Evolutionary conservation across 1,140 invertebrate species (phyloP).

Genomic region (Polypedilum vanderplanki): DNA sequence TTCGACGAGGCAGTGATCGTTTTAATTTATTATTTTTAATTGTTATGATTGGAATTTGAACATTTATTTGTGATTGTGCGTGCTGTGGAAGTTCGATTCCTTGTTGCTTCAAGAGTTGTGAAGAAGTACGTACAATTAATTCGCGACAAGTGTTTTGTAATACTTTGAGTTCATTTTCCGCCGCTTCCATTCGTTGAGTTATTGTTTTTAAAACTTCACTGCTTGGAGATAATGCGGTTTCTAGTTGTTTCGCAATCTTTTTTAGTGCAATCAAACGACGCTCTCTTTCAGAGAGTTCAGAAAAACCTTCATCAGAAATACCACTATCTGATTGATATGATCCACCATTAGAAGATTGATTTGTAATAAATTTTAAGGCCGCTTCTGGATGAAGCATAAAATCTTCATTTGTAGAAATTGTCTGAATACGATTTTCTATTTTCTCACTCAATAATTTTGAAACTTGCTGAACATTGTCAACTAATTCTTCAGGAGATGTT

Average conservation of each 20-base stretch:
- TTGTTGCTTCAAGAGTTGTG: slow-evolving; percentile 44
- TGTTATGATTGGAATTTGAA: slow-evolving; percentile 27
- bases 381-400: slow-evolving; percentile 7
- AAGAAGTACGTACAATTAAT: slow-evolving; percentile 59
- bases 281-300: slow-evolving; percentile 63
- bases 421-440: slow-evolving; percentile 45
- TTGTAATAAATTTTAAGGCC: slow-evolving; percentile 35
- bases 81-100: not conserved
- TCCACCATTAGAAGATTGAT: slow-evolving; percentile 49
- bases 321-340: slow-evolving; percentile 62
- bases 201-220: slow-evolving; percentile 56
- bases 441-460: slow-evolving; percentile 62
- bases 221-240: slow-evolving; percentile 57
- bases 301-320: slow-evolving; percentile 62
- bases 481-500: slow-evolving; percentile 51
- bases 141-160: slow-evolving; percentile 72
- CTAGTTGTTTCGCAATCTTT: slow-evolving; percentile 57
- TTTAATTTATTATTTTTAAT: slow-evolving; percentile 33
- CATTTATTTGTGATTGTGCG: not conserved
- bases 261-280: slow-evolving; percentile 58
- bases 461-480: slow-evolving; percentile 58
- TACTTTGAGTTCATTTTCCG: slow-evolving; percentile 68
- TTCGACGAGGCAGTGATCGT: slow-evolving; percentile 34
- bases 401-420: slow-evolving; percentile 28
- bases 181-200: slow-evolving; percentile 62